Evolutionary conservation across 2,888 invertebrate species (phyloP).

Genomic region (Cynaeus angustus): DNA sequence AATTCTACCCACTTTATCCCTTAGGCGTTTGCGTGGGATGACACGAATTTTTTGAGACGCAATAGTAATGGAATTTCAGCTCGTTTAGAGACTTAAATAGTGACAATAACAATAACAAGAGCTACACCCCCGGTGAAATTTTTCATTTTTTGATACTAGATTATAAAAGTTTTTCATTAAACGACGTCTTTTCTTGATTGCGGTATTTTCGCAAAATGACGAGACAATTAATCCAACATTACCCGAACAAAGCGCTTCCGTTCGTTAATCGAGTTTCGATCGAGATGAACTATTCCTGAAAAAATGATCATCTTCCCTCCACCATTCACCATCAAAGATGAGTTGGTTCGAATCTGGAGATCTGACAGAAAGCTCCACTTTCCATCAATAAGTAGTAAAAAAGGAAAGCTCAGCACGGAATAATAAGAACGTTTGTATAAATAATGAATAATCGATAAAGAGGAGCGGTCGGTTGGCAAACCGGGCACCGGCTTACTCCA

Average conservation of each 20-base stretch:
- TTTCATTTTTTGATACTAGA: no score
- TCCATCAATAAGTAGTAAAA: constrained; percentile 63
- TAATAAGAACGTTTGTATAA: constrained; percentile 72
- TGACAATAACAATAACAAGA: background rate
- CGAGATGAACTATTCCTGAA: constrained; percentile 16
- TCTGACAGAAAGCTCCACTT: constrained; percentile 51
- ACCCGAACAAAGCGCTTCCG: constrained; percentile 31
- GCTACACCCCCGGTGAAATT: no score
- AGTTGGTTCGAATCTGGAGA: constrained; percentile 36
- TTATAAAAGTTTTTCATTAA: background rate
- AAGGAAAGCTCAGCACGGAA: constrained; percentile 68
- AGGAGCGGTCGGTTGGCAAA: constrained; percentile 63
- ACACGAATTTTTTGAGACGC: constrained; percentile 3
- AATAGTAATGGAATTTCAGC: background rate
- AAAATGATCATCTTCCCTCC: constrained; percentile 32
- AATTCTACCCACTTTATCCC: constrained; percentile 13
- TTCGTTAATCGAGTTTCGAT: constrained; percentile 41
- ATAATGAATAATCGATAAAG: constrained; percentile 72
- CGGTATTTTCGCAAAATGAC: constrained; percentile 11
- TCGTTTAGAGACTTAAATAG: background rate
- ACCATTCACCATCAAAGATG: constrained; percentile 2
- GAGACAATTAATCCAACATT: constrained; percentile 14
- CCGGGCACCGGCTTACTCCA: constrained; percentile 71
- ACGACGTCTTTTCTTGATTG: background rate
- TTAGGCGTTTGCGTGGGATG: constrained; percentile 8